phyloP scores from a whole-genome alignment of 2,797 vertebrate genomes.

The Cynopterus sphinx region DNA sequence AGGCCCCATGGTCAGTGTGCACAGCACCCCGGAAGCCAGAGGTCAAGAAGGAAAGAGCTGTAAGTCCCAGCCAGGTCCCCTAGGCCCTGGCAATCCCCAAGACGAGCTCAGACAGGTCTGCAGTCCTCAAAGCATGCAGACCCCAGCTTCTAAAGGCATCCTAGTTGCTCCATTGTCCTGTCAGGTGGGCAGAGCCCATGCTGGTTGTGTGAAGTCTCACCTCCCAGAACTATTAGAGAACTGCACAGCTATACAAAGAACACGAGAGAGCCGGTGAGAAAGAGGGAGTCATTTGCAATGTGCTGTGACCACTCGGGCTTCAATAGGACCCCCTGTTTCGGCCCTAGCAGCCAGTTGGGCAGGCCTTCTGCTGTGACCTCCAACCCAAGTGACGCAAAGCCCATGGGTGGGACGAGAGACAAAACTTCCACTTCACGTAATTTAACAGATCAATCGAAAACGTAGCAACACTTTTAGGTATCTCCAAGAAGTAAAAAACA shows the following conservation, averaged over 20 bases:
- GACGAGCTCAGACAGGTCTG: neutral
- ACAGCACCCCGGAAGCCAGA: neutral
- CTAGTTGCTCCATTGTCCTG: neutral
- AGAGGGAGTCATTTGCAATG: neutral
- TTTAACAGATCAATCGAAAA: slow-evolving; percentile 39
- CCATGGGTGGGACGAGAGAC: neutral
- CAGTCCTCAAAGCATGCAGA: neutral
- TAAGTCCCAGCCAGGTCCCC: neutral
- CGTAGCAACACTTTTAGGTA: slow-evolving; percentile 53
- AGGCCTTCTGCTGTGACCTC: neutral
- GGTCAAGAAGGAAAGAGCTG: neutral
- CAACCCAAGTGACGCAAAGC: neutral
- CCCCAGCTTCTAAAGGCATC: neutral
- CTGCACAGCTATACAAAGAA: slow-evolving; percentile 11
- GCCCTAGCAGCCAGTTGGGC: neutral
- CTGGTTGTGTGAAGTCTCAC: neutral
- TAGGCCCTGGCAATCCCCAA: neutral
- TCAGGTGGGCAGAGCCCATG: neutral
- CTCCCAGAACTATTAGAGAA: neutral
- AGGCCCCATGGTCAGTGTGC: neutral
- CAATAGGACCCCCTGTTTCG: neutral
- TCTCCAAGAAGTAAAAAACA: slow-evolving; percentile 66
- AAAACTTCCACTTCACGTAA: neutral
- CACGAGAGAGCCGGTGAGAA: neutral
- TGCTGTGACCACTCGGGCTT: slow-evolving; percentile 7